These are phyloP conservation scores for Prochilodus magdalenae DNA, from an alignment of 2,113 vertebrate species.

Conservation along the genomic window DNA sequence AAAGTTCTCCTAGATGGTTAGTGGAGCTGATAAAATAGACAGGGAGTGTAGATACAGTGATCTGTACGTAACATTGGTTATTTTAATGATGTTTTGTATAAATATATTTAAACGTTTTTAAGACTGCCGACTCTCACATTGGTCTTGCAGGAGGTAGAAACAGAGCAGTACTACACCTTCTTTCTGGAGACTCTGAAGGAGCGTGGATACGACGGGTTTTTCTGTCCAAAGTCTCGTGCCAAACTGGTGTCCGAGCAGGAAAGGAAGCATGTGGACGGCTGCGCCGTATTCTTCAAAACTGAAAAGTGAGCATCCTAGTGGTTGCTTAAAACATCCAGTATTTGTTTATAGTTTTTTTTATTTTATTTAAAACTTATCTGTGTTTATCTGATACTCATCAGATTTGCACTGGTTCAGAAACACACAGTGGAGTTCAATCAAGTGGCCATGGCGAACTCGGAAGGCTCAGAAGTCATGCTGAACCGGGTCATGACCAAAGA, in stretches of 20 bases:
- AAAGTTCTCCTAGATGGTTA: too few species aligned
- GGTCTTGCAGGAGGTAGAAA: constrained; percentile 92
- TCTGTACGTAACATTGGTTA: too few species aligned
- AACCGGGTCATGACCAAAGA: constrained; percentile 99
- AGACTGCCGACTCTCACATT: neutral
- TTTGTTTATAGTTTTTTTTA: neutral
- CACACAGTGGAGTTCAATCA: constrained; percentile 99
- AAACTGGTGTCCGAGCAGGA: constrained; percentile 98
- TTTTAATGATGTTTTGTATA: too few species aligned
- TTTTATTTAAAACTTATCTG: neutral
- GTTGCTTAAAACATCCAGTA: neutral
- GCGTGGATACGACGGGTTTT: constrained; percentile 96
- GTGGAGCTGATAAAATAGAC: too few species aligned
- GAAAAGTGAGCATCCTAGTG: constrained; percentile 83
- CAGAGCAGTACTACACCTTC: constrained; percentile 97
- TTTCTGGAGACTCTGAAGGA: constrained; percentile 95
- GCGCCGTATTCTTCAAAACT: constrained; percentile 97
- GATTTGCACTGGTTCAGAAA: constrained; percentile 95
- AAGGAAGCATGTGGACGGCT: constrained; percentile 97
- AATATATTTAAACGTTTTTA: too few species aligned
- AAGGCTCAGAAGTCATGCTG: constrained; percentile 98
- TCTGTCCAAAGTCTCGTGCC: constrained; percentile 99
- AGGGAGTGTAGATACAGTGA: too few species aligned
- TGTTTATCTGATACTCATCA: constrained; percentile 56
- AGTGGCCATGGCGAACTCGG: constrained; percentile 98